phyloP scores from a whole-genome alignment of 2,113 vertebrate genomes.

The Vanacampus margaritifer region DNA sequence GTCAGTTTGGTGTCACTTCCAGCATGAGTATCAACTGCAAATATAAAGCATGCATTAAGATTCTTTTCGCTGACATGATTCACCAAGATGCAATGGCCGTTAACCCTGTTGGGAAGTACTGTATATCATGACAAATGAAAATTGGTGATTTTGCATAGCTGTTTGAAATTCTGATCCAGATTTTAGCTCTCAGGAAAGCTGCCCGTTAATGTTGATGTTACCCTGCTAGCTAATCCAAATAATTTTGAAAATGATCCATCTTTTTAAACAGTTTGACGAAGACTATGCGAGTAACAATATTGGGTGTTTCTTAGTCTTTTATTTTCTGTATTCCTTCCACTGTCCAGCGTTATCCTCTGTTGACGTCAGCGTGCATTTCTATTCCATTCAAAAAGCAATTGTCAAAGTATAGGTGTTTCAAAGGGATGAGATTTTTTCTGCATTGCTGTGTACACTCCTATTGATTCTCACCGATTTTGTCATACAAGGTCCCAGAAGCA shows the following conservation, averaged over 20 bases:
- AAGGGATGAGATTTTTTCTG: not conserved
- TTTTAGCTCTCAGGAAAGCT: not conserved
- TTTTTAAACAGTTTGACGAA: not conserved
- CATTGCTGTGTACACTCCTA: not conserved
- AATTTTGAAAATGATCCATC: not conserved
- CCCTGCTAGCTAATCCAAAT: not conserved
- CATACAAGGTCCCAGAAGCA: not conserved
- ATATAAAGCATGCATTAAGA: constrained; percentile 3
- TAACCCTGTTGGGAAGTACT: not conserved
- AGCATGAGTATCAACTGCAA: constrained; percentile 83
- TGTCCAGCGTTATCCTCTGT: not conserved
- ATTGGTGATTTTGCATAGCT: not conserved
- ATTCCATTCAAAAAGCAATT: not conserved
- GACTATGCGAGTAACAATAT: not conserved
- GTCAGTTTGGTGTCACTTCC: constrained; percentile 87
- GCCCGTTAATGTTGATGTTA: not conserved
- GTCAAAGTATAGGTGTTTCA: not conserved
- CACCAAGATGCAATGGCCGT: not conserved
- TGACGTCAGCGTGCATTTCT: too few species aligned
- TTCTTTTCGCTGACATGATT: not conserved
- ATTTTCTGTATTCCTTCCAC: not conserved
- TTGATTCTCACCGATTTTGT: not conserved
- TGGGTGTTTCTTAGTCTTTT: not conserved
- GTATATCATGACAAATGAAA: not conserved
- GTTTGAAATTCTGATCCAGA: not conserved